Conservation (phyloP, 1,140 invertebrate genomes). For the Drosophila sproati region DNA sequence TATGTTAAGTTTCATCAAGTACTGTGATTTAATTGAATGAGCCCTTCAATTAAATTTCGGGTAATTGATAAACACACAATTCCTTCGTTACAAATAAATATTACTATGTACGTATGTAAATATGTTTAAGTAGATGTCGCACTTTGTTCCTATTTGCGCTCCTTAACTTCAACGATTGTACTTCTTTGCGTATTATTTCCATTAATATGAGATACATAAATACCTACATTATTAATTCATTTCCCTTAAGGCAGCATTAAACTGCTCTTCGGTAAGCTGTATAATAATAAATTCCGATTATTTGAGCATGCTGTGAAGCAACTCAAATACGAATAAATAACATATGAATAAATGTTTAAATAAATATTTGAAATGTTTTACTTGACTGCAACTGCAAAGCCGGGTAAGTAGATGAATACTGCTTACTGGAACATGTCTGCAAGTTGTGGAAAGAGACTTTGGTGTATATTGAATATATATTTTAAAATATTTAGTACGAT, state of each 20-base stretch:
- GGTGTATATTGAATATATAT: no score
- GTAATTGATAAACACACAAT: constrained; percentile 59
- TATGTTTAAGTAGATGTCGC: constrained; percentile 3
- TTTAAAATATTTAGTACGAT: no score
- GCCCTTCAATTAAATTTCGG: constrained; percentile 78
- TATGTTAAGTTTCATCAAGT: constrained; percentile 42
- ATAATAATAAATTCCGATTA: constrained; percentile 10
- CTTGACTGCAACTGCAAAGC: background rate
- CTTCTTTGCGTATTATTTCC: background rate
- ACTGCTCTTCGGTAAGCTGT: background rate
- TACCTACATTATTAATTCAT: background rate
- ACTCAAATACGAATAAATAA: constrained; percentile 4
- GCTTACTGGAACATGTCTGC: background rate
- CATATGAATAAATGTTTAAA: constrained; percentile 20
- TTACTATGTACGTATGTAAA: background rate
- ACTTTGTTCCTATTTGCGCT: constrained; percentile 31
- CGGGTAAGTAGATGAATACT: background rate
- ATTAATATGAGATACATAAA: background rate
- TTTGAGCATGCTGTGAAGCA: constrained; percentile 7
- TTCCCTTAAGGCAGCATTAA: constrained; percentile 2
- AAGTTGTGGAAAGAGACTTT: no score
- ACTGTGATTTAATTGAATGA: constrained; percentile 78
- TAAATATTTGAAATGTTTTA: constrained; percentile 1
- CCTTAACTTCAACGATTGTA: constrained; percentile 1
- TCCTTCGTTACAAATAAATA: constrained; percentile 31